These are phyloP conservation scores for Discoglossus pictus DNA, from an alignment of 2,797 vertebrate species.

Conservation along the genomic window DNA sequence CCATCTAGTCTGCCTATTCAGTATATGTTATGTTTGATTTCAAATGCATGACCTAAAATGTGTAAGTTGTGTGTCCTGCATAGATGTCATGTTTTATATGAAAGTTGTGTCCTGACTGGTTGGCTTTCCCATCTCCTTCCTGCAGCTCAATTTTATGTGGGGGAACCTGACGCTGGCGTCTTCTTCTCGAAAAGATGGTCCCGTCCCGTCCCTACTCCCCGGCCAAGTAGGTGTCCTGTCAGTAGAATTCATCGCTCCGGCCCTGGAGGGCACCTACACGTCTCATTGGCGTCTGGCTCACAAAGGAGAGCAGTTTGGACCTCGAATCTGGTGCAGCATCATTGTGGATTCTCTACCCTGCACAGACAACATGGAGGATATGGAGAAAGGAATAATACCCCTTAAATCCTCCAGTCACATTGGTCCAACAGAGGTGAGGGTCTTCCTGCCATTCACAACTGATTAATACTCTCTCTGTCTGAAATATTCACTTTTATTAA, in stretches of 20 bases:
- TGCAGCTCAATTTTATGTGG: constrained; percentile 99
- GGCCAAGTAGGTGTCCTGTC: constrained; percentile 92
- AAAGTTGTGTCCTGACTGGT: too few relatives aligned
- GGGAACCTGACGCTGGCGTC: constrained; percentile 91
- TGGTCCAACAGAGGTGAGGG: constrained; percentile 78
- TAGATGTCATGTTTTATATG: too few relatives aligned
- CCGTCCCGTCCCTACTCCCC: constrained; percentile 85
- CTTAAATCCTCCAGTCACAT: constrained; percentile 55
- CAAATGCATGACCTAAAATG: too few relatives aligned
- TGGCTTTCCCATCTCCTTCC: constrained; percentile 37
- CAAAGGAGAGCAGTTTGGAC: constrained; percentile 92
- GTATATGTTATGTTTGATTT: too few relatives aligned
- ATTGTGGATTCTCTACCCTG: constrained; percentile 81
- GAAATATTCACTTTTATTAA: too few relatives aligned
- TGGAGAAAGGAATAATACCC: constrained; percentile 46
- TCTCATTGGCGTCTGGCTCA: constrained; percentile 97
- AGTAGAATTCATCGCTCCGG: constrained; percentile 89
- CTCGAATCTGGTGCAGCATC: constrained; percentile 97
- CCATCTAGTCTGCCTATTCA: too few relatives aligned
- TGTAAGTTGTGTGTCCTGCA: too few relatives aligned
- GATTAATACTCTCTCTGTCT: too few relatives aligned
- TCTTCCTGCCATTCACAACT: too few relatives aligned
- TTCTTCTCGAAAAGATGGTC: constrained; percentile 81
- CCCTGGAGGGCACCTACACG: constrained; percentile 92
- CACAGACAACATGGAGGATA: constrained; percentile 48